Percentiles rank a stretch among this genome's conserved stretches.
Evolutionary conservation across 1,140 invertebrate species (phyloP).

Genomic region (Aphaenogaster ashmeadi): DNA sequence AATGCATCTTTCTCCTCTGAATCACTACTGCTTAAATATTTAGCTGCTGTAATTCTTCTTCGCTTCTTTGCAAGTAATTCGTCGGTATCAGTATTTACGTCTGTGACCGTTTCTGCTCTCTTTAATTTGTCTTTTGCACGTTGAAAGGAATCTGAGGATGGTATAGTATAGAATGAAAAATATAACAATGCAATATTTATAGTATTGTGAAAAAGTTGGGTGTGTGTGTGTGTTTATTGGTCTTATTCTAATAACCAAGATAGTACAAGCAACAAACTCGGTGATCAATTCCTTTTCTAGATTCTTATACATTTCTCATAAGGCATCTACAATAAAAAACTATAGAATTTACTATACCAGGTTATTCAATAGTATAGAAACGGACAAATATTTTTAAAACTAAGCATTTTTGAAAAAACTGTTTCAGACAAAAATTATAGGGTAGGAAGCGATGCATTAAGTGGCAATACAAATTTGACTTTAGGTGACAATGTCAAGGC

Average conservation of each 20-base stretch:
- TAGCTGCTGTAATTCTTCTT: slow-evolving; percentile 12
- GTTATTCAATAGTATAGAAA: too few relatives aligned
- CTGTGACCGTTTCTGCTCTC: neutral
- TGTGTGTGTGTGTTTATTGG: neutral
- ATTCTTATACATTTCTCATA: neutral
- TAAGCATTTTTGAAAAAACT: too few relatives aligned
- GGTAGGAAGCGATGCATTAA: too few relatives aligned
- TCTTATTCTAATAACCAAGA: neutral
- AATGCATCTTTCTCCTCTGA: neutral
- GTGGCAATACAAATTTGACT: too few relatives aligned
- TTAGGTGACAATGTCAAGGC: too few relatives aligned
- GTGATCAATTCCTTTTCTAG: neutral
- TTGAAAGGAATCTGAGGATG: slow-evolving; percentile 11
- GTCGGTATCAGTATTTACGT: neutral
- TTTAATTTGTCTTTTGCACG: slow-evolving; percentile 10
- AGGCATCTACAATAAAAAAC: neutral
- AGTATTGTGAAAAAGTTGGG: neutral
- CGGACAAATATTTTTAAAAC: too few relatives aligned
- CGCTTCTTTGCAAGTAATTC: neutral
- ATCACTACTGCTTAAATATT: slow-evolving; percentile 6
- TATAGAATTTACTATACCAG: neutral
- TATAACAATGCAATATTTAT: neutral
- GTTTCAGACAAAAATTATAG: too few relatives aligned
- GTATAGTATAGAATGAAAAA: neutral
- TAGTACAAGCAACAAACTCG: neutral